Evolutionary conservation across 2,888 invertebrate genomes (phyloP).

Genomic region (Leptodirus hochenwartii): DNA sequence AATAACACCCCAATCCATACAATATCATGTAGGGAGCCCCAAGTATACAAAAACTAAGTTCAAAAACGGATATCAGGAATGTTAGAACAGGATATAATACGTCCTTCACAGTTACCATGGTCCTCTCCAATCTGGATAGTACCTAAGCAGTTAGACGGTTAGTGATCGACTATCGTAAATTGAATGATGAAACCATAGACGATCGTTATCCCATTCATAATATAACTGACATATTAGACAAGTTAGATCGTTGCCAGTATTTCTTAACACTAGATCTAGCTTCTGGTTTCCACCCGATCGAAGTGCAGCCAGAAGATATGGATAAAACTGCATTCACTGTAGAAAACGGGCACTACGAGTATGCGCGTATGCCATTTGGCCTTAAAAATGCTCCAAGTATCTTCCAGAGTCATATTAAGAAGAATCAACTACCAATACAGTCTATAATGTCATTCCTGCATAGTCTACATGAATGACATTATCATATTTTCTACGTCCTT

Average conservation of each 20-base stretch:
- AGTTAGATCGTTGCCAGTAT: constrained; percentile 17
- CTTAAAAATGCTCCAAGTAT: constrained; percentile 16
- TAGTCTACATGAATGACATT: constrained; percentile 15
- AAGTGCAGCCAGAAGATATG: constrained; percentile 14
- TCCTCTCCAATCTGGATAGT: constrained; percentile 14
- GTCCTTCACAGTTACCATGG: constrained; percentile 11
- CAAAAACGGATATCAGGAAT: constrained; percentile 13
- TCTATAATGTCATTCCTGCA: constrained; percentile 11
- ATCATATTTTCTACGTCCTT: constrained; percentile 12
- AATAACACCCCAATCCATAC: constrained; percentile 12
- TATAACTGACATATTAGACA: constrained; percentile 19
- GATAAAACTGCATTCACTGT: constrained; percentile 18
- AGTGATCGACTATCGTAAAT: constrained; percentile 14
- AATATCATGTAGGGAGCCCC: constrained; percentile 15
- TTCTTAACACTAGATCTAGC: constrained; percentile 19
- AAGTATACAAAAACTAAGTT: constrained; percentile 15
- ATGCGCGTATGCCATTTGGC: constrained; percentile 16
- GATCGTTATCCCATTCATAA: constrained; percentile 19
- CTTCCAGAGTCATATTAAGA: constrained; percentile 15
- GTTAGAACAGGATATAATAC: constrained; percentile 12
- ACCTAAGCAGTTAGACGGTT: constrained; percentile 13
- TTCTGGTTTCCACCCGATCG: constrained; percentile 19
- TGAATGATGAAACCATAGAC: constrained; percentile 17
- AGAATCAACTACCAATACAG: constrained; percentile 11
- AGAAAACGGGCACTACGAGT: constrained; percentile 17